Percentiles rank a stretch among this genome's conserved stretches.
Evolutionary conservation across 2,888 invertebrate species (phyloP).

Genomic region (Timandra comae): DNA sequence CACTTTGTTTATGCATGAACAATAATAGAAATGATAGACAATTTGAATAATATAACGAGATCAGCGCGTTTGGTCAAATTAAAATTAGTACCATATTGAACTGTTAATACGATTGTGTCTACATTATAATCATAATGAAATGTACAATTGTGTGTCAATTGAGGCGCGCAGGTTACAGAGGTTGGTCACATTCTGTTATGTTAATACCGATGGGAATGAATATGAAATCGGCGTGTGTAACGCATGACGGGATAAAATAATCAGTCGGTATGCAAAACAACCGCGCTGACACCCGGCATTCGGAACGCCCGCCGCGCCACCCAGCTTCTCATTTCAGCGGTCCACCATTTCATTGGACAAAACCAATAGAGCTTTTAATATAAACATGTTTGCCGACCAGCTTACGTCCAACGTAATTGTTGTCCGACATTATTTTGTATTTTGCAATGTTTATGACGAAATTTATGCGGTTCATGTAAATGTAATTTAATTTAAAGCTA

Average conservation of each 20-base stretch:
- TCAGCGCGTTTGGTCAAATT: too few species aligned
- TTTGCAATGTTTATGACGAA: conserved; percentile 2
- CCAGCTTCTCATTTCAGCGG: conserved; percentile 45
- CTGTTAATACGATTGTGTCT: not conserved
- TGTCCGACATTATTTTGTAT: conserved; percentile 20
- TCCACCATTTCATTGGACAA: conserved; percentile 49
- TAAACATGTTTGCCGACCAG: conserved; percentile 45
- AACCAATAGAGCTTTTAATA: conserved; percentile 54
- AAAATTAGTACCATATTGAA: too few species aligned
- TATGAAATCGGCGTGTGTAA: conserved; percentile 42
- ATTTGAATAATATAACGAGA: too few species aligned
- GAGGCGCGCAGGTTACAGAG: conserved; percentile 14
- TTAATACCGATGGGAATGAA: conserved; percentile 44
- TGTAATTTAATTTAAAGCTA: conserved; percentile 6
- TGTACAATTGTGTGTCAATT: conserved; percentile 21
- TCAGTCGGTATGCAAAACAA: conserved; percentile 54
- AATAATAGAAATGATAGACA: too few species aligned
- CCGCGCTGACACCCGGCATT: conserved; percentile 24
- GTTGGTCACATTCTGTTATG: conserved; percentile 31
- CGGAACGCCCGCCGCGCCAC: conserved; percentile 14
- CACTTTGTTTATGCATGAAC: too few species aligned
- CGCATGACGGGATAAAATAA: conserved; percentile 51
- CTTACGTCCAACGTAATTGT: conserved; percentile 37
- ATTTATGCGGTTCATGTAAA: conserved; percentile 3
- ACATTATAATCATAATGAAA: too few species aligned